Base-by-base conservation (phyloP, 2,797 vertebrate genomes). In the Chiroxiphia lanceolata region DNA sequence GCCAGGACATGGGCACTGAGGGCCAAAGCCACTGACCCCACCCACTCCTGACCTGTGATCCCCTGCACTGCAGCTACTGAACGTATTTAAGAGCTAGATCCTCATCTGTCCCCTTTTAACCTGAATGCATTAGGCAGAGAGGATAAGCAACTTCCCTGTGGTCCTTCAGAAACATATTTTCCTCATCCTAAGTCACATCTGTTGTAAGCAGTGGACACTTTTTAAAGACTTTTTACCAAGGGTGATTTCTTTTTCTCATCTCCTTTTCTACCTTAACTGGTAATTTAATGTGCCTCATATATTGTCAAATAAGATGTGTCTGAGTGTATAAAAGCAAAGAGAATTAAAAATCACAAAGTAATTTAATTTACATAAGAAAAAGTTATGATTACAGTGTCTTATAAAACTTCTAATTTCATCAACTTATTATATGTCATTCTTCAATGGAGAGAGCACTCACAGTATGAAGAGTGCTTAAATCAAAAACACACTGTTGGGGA, bases 401-500 rank as follows among this genome's bases (percentile, higher is more conserved):
- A 60, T 6, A 90, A 90, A 93, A 91, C 53, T 91, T 94, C 50
- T 68, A 40, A 94, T 94, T 94, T 96, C 80, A 96, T 68, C 90
- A 87, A 87, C 65, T 93, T 87, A 60, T 79, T 91, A 33, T 33
- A 93, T 54, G 91, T 80, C 74, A 83, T 80, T 93, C 50, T 85
- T 95, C 81, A 93, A 83, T 31, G 34, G 68, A 93, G 88, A 87
- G 56, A 51, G 42, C 50, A 78, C 65, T 96, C 71, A 67, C 56
- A 83, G 71, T 70, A 78, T 90, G 87, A 95, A 90, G 68, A 89
- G 83, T 89, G 92, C 88, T 87, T 96, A 95, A 96, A 95, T 85
- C 71, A 90, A 89, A 95, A 95, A 29, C 88, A 95, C 48, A 81
- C 88, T 87, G 86, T 69, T 18, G 1, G 50, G 93, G 71, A 95